Percentiles rank a stretch among this genome's conserved stretches.
These are phyloP conservation scores for Omphaloscelis lunosa DNA, from an alignment of 2,888 invertebrate genomes.

Conservation along the genomic window DNA sequence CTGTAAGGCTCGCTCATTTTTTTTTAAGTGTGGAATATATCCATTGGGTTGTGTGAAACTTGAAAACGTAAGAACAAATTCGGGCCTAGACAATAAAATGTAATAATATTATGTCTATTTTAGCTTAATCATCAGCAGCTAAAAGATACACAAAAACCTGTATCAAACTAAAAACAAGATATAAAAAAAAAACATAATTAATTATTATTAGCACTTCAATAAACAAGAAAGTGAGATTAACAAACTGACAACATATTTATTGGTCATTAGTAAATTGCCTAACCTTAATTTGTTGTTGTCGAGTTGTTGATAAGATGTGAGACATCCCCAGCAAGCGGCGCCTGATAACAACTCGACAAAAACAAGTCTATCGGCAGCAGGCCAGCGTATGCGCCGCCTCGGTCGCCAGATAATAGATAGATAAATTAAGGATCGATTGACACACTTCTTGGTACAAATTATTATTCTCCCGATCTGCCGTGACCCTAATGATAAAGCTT, in stretches of 20 bases:
- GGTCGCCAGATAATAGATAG: constrained; percentile 54
- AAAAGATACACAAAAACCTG: neutral
- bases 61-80: neutral
- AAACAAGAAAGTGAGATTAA: constrained; percentile 33
- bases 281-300: constrained; percentile 81
- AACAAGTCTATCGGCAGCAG: constrained; percentile 63
- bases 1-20: too few relatives aligned
- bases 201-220: constrained; percentile 18
- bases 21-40: neutral
- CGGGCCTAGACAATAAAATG: neutral
- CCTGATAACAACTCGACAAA: constrained; percentile 68
- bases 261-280: constrained; percentile 75
- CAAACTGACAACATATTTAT: constrained; percentile 64
- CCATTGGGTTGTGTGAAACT: neutral
- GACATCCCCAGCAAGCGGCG: constrained; percentile 73
- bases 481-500: constrained; percentile 66
- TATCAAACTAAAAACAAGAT: constrained; percentile 4
- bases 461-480: constrained; percentile 65
- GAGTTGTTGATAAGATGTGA: constrained; percentile 70
- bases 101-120: neutral
- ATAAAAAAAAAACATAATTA: constrained; percentile 1
- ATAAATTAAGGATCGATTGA: constrained; percentile 70
- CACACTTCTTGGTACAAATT: constrained; percentile 68
- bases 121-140: neutral
- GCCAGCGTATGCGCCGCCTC: constrained; percentile 55